Evolutionary conservation across 1,140 invertebrate genomes (phyloP), one percentile per base, ranked within the genome.

Genomic region (Panagrolaimus sp.): DNA sequence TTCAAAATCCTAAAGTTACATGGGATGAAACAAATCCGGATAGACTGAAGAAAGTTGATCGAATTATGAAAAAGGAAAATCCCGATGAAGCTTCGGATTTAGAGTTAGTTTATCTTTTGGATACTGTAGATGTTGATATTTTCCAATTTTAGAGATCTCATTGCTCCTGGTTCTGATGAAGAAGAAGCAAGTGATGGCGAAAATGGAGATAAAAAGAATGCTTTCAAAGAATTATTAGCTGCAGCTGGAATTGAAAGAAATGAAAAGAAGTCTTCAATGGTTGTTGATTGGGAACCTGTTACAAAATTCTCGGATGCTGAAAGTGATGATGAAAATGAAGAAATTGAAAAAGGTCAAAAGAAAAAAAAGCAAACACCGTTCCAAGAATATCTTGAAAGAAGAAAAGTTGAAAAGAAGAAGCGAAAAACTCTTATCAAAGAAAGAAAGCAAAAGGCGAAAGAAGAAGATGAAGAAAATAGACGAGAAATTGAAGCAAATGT

Each of bases 11-110:
- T 0, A 87, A 92, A 69, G 85, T 96, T 10, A 96, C 93, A 0
- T 98, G 95, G 95, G 95, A 98, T 85, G 91, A 96, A 80, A 95
- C 91, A 0, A 90, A 95, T 84, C 89, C 89, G 9, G 88, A 90
- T 52, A 86, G 93, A 71, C 81, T 88, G 24, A 88, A 90, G 77
- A 83, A 89, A 21, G 87, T 88, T 1, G 83, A 88, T 71, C 52
- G 88, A 87, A 80, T 76, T 89, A 21, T 88, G 87, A 75, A 87
- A 71, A 84, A 87, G 77, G 76, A 80, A 17, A 70, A 64, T 10
- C 43, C 69, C 15, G 80, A 84, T 65, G 74, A 76, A 10, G 78
- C 83, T 26, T 58, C 52, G 43, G 73, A 78, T 8, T 81, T 80
- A 55, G 52, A 70, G 74, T 73, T 43, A 71, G 71, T 73, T 76